Percentiles rank a stretch among this genome's conserved stretches.
phyloP scores from a whole-genome alignment of 2,113 vertebrate species.

The Antigone vipio region DNA sequence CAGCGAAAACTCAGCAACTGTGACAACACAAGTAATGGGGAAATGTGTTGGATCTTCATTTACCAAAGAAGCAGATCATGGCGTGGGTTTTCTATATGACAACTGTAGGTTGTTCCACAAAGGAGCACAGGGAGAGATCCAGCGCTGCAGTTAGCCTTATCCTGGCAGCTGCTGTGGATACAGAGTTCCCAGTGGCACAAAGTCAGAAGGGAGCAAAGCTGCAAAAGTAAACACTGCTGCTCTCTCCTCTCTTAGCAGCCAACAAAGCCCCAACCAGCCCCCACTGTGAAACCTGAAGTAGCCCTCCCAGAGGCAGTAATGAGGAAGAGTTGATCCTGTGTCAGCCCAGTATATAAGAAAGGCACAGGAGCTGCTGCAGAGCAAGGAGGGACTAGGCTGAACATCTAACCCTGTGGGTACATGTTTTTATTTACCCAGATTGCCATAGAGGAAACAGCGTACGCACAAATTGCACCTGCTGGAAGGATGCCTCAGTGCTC shows the following conservation, averaged over 20 bases:
- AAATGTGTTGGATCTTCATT: background rate
- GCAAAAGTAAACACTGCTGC: background rate
- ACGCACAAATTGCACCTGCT: slow-evolving; percentile 29
- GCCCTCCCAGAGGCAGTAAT: background rate
- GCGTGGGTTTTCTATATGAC: background rate
- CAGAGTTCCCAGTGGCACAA: background rate
- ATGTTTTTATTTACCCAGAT: background rate
- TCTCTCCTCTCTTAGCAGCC: background rate
- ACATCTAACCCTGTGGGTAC: background rate
- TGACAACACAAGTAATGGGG: background rate
- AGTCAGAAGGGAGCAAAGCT: background rate
- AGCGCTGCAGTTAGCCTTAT: background rate
- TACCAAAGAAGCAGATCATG: background rate
- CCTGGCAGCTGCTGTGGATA: background rate
- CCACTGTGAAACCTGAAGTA: background rate
- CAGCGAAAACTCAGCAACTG: background rate
- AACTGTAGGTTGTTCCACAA: background rate
- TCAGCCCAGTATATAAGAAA: background rate
- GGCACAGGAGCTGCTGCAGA: background rate
- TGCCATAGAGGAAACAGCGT: background rate
- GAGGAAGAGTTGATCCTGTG: background rate
- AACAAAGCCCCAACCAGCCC: background rate
- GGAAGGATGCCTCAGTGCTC: slow-evolving; percentile 10
- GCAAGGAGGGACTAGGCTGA: background rate
- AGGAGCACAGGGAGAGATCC: background rate